Evolutionary conservation across 1,140 invertebrate species (phyloP).

Genomic region (Coenobita brevimanus): DNA sequence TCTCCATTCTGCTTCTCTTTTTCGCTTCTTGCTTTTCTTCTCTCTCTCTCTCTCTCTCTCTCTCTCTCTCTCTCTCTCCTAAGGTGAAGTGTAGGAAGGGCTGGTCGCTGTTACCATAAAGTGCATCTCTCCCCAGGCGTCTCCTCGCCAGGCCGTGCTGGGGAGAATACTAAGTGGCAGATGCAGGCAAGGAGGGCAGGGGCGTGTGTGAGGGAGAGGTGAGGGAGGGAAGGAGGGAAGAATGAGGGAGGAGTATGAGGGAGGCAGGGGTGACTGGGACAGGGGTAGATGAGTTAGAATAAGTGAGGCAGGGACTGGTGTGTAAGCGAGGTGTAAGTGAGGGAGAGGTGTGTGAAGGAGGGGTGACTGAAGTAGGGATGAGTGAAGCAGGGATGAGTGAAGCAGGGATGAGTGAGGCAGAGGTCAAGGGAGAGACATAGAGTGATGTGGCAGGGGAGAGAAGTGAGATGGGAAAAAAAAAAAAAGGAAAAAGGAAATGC

Average conservation of each 20-base stretch:
- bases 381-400: background rate
- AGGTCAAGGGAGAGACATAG: background rate
- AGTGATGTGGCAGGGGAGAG: background rate
- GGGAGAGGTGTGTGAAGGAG: background rate
- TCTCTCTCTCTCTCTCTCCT: constrained; percentile 36
- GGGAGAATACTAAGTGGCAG: constrained; percentile 15
- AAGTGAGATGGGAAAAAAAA: background rate
- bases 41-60: constrained; percentile 25
- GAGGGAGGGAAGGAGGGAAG: background rate
- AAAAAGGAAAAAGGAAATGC: background rate
- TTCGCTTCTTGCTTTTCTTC: no score
- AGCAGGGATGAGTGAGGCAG: background rate
- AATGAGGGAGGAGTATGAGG: background rate
- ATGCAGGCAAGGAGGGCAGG: background rate
- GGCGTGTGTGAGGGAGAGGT: background rate
- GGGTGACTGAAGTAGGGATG: background rate
- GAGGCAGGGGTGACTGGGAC: background rate
- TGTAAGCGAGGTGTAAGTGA: background rate
- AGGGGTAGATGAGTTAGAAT: no score
- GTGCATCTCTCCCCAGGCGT: background rate
- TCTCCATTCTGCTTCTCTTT: no score
- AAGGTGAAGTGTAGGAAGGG: background rate
- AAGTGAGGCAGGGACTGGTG: no score
- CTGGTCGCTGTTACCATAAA: background rate
- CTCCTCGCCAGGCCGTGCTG: background rate